Base-by-base conservation (phyloP, 2,888 invertebrate genomes). In the Caradrina clavipalpis region DNA sequence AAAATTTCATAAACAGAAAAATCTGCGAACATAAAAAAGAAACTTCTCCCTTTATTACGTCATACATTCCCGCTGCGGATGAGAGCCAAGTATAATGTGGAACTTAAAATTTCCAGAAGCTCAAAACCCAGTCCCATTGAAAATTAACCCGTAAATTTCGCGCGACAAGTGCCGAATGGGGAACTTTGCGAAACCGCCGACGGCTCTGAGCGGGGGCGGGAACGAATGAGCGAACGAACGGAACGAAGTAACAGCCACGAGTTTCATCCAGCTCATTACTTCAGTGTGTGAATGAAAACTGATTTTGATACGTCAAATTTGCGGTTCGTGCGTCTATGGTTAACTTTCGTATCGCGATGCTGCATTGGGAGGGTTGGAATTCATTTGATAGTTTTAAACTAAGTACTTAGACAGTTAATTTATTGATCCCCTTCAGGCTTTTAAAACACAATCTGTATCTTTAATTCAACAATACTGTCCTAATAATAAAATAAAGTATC, bases 71-170 rank as follows among this genome's bases (percentile, higher is more conserved):
- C 83, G 68, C 81, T 83, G 81, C 82, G 81, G 83, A 88, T 87
- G 85, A 87, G 82, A 87, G 87, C 88, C 86, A 89, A 89, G 87
- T 86, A 86, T 89, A 89, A 89, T 89, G 87, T 87, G 87, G 84
- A 92, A 92, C 91, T 92, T 92, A 91, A 94, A 93, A 94, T 93
- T 91, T 89, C 88, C 89, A 89, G 89, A 88, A 90, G 89, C 93
- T 92, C 91, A 91, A 91, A 91, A 90, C 92, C 89, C 87, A 83
- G 86, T 90, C 88, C 92, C 90, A 94, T 93, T 95, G 94, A 94
- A 95, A 95, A 95, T 96, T 95, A 95, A 95, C 92, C 93, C 94
- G 95, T 95, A 95, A 95, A 95, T 95, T 95, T 94, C 88, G 86
- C 86, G 93, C 94, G 94, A 95, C 95, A 95, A 95, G 91, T 93